phyloP scores from a whole-genome alignment of 2,797 vertebrate genomes.

The Craterocephalus amniculus region DNA sequence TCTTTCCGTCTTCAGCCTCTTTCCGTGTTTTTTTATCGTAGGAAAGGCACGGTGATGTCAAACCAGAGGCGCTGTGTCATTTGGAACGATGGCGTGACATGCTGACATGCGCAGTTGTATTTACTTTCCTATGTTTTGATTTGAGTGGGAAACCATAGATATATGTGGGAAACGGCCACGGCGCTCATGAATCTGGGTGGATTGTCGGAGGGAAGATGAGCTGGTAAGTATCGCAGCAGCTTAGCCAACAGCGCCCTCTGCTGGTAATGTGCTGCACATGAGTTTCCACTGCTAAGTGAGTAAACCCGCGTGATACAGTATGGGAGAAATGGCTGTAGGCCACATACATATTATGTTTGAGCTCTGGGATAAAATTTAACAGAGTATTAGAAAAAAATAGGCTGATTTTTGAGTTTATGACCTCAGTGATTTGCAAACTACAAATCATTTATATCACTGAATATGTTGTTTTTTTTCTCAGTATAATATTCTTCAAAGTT shows the following conservation, averaged over 20 bases:
- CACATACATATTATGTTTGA: no score
- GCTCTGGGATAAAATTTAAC: no score
- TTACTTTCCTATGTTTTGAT: not conserved
- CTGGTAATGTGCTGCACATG: not conserved
- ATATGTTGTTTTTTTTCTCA: no score
- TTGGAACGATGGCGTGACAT: not conserved
- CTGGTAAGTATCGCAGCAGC: not conserved
- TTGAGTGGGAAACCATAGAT: not conserved
- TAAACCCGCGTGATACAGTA: not conserved
- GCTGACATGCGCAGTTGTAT: not conserved
- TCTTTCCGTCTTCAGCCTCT: accelerated
- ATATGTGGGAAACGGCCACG: no score
- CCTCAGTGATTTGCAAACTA: no score
- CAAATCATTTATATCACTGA: no score
- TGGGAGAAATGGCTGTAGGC: no score
- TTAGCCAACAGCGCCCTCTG: conserved; percentile 21
- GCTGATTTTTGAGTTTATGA: no score
- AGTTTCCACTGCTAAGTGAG: not conserved
- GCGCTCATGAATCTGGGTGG: not conserved
- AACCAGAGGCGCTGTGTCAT: not conserved
- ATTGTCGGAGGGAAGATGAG: not conserved
- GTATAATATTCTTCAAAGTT: no score
- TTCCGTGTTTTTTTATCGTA: conserved; percentile 16
- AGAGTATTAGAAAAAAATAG: no score
- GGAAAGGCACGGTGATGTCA: conserved; percentile 8